Conservation (phyloP, 2,113 vertebrate genomes). For the Syngnathus floridae region DNA sequence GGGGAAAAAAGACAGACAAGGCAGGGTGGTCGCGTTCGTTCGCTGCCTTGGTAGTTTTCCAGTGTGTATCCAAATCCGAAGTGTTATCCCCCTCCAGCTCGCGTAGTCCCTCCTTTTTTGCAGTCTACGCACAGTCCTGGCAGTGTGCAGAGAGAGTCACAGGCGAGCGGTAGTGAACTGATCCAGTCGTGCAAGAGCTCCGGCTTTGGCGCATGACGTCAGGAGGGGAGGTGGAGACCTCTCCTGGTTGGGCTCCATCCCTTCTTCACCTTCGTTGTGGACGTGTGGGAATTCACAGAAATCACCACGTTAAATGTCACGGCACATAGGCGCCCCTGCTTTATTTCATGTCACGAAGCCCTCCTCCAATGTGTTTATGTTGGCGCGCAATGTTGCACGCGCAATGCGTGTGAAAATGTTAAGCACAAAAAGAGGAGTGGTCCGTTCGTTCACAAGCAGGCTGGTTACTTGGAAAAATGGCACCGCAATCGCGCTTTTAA, state of each 20-base stretch:
- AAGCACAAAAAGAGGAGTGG: neutral
- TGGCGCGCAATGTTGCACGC: conserved; percentile 1
- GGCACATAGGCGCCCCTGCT: neutral
- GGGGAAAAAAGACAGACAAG: neutral
- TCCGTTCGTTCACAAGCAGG: neutral
- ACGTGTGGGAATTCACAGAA: conserved; percentile 47
- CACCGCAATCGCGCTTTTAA: too few relatives aligned
- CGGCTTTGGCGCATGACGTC: conserved; percentile 74
- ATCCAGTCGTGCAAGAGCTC: conserved; percentile 71
- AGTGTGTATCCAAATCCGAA: conserved; percentile 51
- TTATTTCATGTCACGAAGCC: conserved; percentile 48
- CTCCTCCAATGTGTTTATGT: conserved; percentile 4
- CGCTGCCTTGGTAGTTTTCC: conserved; percentile 2
- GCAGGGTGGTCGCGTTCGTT: neutral
- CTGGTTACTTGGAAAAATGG: too few relatives aligned
- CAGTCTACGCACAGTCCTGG: conserved; percentile 56
- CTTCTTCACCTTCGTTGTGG: conserved; percentile 15
- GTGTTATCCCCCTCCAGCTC: conserved; percentile 56
- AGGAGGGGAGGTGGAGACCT: conserved; percentile 58
- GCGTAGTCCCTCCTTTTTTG: conserved; percentile 31
- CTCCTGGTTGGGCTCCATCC: conserved; percentile 52
- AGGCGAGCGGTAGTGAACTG: conserved; percentile 2
- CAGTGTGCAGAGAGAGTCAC: conserved; percentile 44
- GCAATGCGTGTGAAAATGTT: neutral
- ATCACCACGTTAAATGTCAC: conserved; percentile 22